Percentiles rank a stretch among this genome's conserved stretches.
Evolutionary conservation across 64 coral and sea anemone species (phyloP).

Genomic region (Montipora cactus): DNA sequence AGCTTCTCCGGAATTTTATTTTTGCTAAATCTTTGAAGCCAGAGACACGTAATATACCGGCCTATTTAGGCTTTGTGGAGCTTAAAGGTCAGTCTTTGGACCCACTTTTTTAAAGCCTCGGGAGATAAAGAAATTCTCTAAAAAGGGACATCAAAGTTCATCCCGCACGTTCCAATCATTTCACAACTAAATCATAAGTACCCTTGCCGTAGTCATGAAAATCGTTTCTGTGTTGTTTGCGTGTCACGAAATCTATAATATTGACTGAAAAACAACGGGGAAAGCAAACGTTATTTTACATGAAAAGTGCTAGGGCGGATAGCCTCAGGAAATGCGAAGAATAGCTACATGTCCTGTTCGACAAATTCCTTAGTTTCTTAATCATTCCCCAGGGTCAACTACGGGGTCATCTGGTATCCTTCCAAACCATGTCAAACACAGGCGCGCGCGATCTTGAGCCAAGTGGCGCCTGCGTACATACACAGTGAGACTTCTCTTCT

Average conservation of each 20-base stretch:
- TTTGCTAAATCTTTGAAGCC: not conserved
- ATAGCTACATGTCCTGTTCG: slow-evolving; percentile 46
- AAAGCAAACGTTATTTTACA: not conserved
- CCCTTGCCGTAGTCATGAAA: slow-evolving; percentile 13
- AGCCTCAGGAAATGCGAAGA: slow-evolving; percentile 22
- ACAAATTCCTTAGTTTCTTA: slow-evolving; percentile 56
- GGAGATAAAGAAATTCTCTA: slow-evolving; percentile 23
- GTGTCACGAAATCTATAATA: not conserved
- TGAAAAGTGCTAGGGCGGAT: not conserved
- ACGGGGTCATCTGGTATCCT: not conserved
- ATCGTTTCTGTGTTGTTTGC: not conserved
- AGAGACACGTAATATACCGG: slow-evolving; percentile 18
- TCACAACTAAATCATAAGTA: too few relatives aligned
- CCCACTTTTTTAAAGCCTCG: not conserved
- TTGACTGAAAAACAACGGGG: not conserved
- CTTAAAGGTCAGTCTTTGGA: not conserved
- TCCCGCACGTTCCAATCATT: slow-evolving; percentile 37
- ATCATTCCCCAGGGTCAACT: not conserved
- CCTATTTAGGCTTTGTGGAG: slow-evolving; percentile 8
- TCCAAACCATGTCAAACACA: not conserved
- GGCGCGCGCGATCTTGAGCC: not conserved
- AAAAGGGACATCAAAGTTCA: slow-evolving; percentile 24
- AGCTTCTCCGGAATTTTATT: slow-evolving; percentile 41
- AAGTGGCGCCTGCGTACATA: not conserved
- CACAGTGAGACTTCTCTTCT: too few relatives aligned